These are phyloP conservation scores for Drosophila falleni DNA, from an alignment of 2,888 invertebrate species.

Conservation along the genomic window DNA sequence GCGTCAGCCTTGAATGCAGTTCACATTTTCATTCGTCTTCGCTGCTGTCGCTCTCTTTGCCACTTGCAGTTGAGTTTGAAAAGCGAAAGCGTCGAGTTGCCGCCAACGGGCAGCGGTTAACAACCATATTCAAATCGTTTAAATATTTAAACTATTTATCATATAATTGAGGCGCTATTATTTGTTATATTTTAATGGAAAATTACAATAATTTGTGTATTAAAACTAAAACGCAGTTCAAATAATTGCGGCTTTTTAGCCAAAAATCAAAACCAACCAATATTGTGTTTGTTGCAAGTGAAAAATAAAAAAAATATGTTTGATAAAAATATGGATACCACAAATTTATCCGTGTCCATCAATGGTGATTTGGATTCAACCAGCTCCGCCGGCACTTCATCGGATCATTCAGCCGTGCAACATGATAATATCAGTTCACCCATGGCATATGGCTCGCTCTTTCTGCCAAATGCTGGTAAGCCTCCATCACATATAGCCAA, in stretches of 20 bases:
- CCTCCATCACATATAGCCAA: constrained; percentile 5
- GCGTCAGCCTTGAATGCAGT: constrained; percentile 55
- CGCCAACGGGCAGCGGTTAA: constrained; percentile 24
- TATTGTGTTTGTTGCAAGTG: constrained; percentile 2
- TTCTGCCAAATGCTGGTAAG: constrained; percentile 84
- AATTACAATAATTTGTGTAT: not conserved
- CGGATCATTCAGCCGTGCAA: constrained; percentile 83
- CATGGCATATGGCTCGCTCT: constrained; percentile 82
- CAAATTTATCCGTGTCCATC: constrained; percentile 82
- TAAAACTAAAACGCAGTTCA: not conserved
- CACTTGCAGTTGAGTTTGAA: constrained; percentile 72
- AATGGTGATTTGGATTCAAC: constrained; percentile 85
- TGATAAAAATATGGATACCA: constrained; percentile 84
- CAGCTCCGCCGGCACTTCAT: constrained; percentile 85
- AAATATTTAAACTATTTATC: not conserved
- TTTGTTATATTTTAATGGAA: constrained; percentile 9
- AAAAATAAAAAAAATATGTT: constrained; percentile 71
- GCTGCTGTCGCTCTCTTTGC: constrained; percentile 48
- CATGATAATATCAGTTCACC: constrained; percentile 84
- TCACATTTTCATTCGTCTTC: constrained; percentile 36
- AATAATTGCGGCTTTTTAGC: constrained; percentile 17
- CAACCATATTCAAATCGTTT: not conserved
- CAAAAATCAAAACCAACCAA: not conserved
- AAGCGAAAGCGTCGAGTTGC: constrained; percentile 69
- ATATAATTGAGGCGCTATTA: not conserved